These are phyloP conservation scores for Caloenas nicobarica DNA, from an alignment of 2,113 vertebrate species.

Conservation along the genomic window DNA sequence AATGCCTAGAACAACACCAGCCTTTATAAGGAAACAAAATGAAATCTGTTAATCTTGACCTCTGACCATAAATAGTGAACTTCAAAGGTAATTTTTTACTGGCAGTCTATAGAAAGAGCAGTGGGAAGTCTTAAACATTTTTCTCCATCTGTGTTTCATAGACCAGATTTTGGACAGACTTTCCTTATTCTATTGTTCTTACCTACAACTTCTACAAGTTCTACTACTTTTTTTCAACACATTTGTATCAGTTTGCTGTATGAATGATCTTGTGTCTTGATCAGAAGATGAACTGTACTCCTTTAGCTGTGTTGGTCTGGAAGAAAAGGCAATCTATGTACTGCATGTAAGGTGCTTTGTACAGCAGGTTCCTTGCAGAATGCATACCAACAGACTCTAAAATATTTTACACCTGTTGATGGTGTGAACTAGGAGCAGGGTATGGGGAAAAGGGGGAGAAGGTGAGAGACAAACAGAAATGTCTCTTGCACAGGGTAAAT, in stretches of 20 bases:
- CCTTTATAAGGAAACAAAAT: background rate
- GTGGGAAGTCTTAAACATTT: background rate
- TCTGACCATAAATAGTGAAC: background rate
- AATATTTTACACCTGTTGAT: background rate
- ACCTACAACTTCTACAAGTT: background rate
- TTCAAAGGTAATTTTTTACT: background rate
- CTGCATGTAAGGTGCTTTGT: background rate
- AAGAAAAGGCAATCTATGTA: background rate
- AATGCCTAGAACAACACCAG: background rate
- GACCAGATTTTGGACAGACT: background rate
- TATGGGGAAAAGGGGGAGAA: background rate
- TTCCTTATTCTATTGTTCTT: background rate
- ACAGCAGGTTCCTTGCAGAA: background rate
- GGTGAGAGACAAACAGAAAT: fast-evolving
- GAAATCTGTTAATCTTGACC: background rate
- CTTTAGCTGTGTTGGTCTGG: background rate
- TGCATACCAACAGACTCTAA: background rate
- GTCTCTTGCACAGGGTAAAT: background rate
- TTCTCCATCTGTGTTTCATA: background rate
- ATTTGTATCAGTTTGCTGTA: background rate
- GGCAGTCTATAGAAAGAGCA: background rate
- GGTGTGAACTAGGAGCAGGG: background rate
- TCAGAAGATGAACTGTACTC: background rate
- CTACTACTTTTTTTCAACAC: background rate
- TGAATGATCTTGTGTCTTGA: background rate